A percentile compares a stretch with the other conserved stretches of the same genome.
These are phyloP conservation scores for Pogonocherus hispidulus DNA, from an alignment of 2,888 invertebrate genomes.

Conservation along the genomic window DNA sequence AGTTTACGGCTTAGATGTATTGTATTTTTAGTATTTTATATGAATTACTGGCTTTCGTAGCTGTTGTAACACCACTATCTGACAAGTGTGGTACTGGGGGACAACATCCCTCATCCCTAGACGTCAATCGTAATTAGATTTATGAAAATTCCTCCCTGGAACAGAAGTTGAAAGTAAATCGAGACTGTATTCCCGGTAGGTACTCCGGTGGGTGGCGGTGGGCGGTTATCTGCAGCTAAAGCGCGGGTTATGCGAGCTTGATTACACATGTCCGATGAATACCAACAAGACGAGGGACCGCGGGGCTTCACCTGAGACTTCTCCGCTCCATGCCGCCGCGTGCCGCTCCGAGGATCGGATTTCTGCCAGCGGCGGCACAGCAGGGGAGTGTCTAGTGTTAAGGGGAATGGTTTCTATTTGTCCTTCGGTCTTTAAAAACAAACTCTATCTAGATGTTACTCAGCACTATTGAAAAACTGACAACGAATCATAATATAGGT, in stretches of 20 bases:
- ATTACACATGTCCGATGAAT: slow-evolving; percentile 61
- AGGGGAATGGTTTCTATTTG: too few relatives aligned
- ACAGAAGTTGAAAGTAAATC: slow-evolving; percentile 19
- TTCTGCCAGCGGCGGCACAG: slow-evolving; percentile 32
- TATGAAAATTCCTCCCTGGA: slow-evolving; percentile 14
- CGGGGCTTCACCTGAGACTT: slow-evolving; percentile 52
- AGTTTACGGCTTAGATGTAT: too few relatives aligned
- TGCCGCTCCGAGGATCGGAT: slow-evolving; percentile 48
- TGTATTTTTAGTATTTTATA: too few relatives aligned
- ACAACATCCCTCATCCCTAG: neutral
- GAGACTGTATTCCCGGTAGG: slow-evolving; percentile 16
- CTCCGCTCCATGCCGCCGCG: slow-evolving; percentile 30
- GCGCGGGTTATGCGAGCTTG: slow-evolving; percentile 55
- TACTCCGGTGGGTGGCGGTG: slow-evolving; percentile 12
- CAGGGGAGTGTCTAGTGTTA: too few relatives aligned
- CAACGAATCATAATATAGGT: too few relatives aligned
- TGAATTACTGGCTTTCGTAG: too few relatives aligned
- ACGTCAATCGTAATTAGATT: slow-evolving; percentile 23
- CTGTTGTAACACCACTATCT: too few relatives aligned
- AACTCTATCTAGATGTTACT: too few relatives aligned
- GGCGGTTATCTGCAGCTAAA: slow-evolving; percentile 23
- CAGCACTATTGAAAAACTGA: too few relatives aligned
- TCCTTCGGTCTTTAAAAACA: too few relatives aligned
- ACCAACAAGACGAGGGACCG: slow-evolving; percentile 60
- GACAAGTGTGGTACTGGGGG: too few relatives aligned